Percentiles rank a stretch among this genome's conserved stretches.
Evolutionary conservation across 2,113 vertebrate species (phyloP).

Genomic region (Nothoprocta pentlandii): DNA sequence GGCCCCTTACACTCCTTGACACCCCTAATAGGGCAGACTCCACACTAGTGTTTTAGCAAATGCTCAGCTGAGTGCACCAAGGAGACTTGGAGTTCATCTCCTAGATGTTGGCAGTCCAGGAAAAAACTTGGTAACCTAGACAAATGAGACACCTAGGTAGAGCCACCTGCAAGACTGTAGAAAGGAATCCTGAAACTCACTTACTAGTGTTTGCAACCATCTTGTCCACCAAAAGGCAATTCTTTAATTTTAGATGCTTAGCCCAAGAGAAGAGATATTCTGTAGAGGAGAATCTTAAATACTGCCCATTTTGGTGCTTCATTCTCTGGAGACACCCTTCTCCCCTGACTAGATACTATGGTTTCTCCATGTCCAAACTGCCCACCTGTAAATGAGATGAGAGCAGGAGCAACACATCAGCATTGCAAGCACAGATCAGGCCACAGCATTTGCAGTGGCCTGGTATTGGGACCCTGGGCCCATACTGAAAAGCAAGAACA

Average conservation of each 20-base stretch:
- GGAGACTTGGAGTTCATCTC: not conserved
- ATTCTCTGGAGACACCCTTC: too few relatives aligned
- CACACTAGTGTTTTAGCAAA: not conserved
- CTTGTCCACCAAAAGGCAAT: not conserved
- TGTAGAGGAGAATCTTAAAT: not conserved
- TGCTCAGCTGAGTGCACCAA: not conserved
- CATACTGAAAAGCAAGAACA: not conserved
- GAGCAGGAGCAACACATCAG: not conserved
- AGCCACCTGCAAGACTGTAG: not conserved
- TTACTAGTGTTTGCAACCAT: not conserved
- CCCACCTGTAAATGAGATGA: not conserved
- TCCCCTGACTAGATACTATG: not conserved
- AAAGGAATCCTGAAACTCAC: not conserved
- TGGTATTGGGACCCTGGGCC: not conserved
- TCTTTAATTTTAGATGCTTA: not conserved
- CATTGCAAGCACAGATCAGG: not conserved
- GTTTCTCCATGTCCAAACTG: accelerated
- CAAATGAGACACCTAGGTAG: not conserved
- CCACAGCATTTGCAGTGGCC: accelerated
- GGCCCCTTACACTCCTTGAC: accelerated
- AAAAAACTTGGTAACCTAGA: not conserved
- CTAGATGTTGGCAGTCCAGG: not conserved
- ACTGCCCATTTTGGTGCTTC: not conserved
- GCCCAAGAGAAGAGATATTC: accelerated
- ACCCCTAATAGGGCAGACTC: not conserved